These are phyloP conservation scores for Ceyx cyanopectus DNA, from an alignment of 2,113 vertebrate species.

Conservation along the genomic window DNA sequence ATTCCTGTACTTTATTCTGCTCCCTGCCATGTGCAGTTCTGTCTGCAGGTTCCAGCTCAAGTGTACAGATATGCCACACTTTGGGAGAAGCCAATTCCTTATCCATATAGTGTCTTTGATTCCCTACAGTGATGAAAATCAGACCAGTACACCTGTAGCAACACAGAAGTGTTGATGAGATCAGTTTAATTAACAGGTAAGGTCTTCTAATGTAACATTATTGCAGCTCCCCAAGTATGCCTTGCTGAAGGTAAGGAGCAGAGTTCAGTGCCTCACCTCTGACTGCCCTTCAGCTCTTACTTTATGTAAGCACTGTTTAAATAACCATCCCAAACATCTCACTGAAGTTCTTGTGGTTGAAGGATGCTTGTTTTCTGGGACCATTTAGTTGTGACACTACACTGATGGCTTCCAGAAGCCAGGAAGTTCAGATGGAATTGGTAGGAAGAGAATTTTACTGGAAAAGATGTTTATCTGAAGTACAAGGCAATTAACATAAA, in stretches of 20 bases:
- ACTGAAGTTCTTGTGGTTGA: not conserved
- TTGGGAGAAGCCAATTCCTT: not conserved
- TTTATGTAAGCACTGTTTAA: not conserved
- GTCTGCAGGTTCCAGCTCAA: not conserved
- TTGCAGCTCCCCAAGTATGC: not conserved
- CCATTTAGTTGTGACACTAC: not conserved
- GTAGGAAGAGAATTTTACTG: not conserved
- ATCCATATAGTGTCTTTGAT: not conserved
- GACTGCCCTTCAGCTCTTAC: not conserved
- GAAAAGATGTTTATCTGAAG: slow-evolving; percentile 25
- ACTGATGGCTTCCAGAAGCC: not conserved
- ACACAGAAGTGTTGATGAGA: not conserved
- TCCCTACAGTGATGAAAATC: not conserved
- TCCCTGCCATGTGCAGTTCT: not conserved
- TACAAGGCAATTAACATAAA: not conserved
- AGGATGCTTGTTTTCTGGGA: not conserved
- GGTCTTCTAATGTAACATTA: not conserved
- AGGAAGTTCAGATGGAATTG: not conserved
- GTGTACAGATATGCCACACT: accelerated
- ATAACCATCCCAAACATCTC: not conserved
- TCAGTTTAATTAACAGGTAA: not conserved
- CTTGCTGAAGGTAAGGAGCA: not conserved
- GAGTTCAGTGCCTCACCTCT: not conserved
- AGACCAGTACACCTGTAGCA: not conserved
- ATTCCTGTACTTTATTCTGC: not conserved